These are phyloP conservation scores for Pantelozetes paolii DNA, from an alignment of 2,888 invertebrate genomes.

Conservation along the genomic window DNA sequence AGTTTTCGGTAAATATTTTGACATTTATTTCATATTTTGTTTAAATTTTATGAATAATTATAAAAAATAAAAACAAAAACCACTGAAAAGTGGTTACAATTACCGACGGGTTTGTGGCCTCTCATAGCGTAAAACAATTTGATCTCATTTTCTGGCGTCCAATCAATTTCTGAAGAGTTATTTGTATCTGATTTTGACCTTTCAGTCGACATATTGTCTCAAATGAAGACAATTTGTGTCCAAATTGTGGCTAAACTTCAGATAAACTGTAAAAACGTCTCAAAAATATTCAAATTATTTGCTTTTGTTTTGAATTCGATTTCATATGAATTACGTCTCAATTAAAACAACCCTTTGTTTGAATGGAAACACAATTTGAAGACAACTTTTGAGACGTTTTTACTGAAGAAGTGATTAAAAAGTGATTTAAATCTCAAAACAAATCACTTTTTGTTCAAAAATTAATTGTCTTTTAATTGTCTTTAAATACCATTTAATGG, in stretches of 20 bases:
- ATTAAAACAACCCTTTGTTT: not conserved
- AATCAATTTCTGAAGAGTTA: slow-evolving; percentile 1
- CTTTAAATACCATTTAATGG: not conserved
- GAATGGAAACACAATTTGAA: not conserved
- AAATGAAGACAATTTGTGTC: not conserved
- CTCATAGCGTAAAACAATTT: slow-evolving; percentile 37
- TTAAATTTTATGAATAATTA: no score
- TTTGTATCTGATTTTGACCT: slow-evolving; percentile 3
- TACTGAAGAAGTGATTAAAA: not conserved
- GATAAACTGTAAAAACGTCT: not conserved
- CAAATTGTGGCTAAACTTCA: not conserved
- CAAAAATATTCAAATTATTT: not conserved
- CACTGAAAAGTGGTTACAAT: not conserved
- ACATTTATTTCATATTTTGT: no score
- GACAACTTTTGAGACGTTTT: not conserved
- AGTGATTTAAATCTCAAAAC: no score
- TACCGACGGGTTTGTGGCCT: slow-evolving; percentile 40
- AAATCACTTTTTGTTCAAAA: no score
- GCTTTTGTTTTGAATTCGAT: not conserved
- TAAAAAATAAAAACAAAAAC: not conserved
- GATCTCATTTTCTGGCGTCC: slow-evolving; percentile 37
- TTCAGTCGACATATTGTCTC: not conserved
- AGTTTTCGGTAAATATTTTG: no score
- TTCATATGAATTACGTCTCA: not conserved
- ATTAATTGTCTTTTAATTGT: not conserved